These are phyloP conservation scores for Rhingia campestris DNA, from an alignment of 2,888 invertebrate genomes.

Conservation along the genomic window DNA sequence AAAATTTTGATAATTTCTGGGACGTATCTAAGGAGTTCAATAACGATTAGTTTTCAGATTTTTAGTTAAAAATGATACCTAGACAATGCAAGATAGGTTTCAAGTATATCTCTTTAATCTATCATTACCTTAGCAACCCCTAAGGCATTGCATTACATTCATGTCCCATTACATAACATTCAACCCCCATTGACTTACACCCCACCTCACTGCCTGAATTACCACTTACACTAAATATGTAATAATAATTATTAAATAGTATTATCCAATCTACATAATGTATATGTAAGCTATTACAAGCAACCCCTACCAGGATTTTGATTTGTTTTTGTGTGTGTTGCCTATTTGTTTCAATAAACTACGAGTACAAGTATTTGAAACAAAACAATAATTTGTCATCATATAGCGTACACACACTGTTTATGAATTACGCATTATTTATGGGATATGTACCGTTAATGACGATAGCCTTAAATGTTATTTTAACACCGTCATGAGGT, in stretches of 20 bases:
- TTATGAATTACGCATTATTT: constrained; percentile 31
- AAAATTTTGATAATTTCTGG: no score
- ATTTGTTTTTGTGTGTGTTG: constrained; percentile 1
- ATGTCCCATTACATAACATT: no score
- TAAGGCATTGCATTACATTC: no score
- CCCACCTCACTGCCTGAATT: not conserved
- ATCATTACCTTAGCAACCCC: no score
- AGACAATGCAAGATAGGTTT: no score
- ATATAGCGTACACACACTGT: not conserved
- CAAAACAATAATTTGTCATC: constrained; percentile 32
- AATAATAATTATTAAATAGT: constrained; percentile 32
- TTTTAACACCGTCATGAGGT: constrained; percentile 28
- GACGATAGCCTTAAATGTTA: constrained; percentile 32
- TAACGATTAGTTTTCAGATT: no score
- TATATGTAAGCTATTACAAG: not conserved
- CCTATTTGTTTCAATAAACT: not conserved
- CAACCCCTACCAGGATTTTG: not conserved
- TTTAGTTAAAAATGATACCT: no score
- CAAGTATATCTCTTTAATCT: no score
- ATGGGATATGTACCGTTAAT: constrained; percentile 24
- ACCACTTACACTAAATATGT: constrained; percentile 33
- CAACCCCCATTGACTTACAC: no score
- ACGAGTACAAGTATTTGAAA: not conserved
- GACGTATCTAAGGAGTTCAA: no score
- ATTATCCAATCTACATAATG: constrained; percentile 23